These are phyloP conservation scores for Callocephalon fimbriatum DNA, from an alignment of 2,113 vertebrate species.

Conservation along the genomic window DNA sequence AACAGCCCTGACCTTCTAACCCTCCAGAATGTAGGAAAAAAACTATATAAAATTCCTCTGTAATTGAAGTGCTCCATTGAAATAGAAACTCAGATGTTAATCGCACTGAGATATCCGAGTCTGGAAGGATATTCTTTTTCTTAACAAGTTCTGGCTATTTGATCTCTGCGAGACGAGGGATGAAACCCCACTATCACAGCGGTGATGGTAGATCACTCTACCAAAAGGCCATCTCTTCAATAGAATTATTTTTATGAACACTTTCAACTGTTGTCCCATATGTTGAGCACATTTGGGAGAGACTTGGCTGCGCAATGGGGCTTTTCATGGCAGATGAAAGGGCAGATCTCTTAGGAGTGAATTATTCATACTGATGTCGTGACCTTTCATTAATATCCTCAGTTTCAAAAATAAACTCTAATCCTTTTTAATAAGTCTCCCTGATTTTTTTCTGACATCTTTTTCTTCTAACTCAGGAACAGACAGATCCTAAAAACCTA, in stretches of 20 bases:
- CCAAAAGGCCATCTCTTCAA: neutral
- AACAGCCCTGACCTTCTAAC: neutral
- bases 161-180: neutral
- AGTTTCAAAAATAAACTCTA: conserved; percentile 20
- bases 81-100: conserved; percentile 2
- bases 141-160: conserved; percentile 9
- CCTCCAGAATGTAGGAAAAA: neutral
- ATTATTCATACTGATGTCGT: neutral
- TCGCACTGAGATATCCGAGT: neutral
- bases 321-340: conserved; percentile 35
- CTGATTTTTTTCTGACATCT: neutral
- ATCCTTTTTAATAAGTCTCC: neutral
- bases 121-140: neutral
- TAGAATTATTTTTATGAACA: conserved; percentile 11
- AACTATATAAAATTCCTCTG: neutral
- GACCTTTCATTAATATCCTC: conserved; percentile 25
- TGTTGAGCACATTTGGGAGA: neutral
- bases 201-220: neutral
- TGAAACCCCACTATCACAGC: neutral
- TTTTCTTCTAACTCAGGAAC: neutral
- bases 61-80: neutral
- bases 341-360: conserved; percentile 11
- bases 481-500: neutral
- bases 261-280: conserved; percentile 7
- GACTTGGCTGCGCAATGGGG: neutral